Conservation (phyloP, 2,113 vertebrate species). For the Odontesthes bonariensis region DNA sequence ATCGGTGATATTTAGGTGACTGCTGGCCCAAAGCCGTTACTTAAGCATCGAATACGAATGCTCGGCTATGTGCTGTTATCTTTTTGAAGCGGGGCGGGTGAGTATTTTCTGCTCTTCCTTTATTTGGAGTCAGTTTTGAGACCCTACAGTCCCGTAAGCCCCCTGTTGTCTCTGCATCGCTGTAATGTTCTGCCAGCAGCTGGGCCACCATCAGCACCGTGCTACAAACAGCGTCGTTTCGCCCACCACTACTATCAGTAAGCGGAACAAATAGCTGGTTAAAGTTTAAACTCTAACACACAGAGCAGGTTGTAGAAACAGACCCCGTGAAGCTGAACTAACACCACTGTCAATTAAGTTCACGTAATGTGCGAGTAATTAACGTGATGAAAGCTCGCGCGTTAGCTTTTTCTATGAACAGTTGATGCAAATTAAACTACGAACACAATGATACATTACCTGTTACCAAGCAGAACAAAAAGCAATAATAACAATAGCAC, state of each 20-base stretch:
- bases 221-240: neutral
- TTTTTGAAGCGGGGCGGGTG: conserved; percentile 60
- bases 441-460: too few relatives aligned
- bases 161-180: neutral
- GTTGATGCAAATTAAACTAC: neutral
- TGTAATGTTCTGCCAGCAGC: conserved; percentile 34
- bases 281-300: neutral
- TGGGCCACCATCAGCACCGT: conserved; percentile 24
- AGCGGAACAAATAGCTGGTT: neutral
- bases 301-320: neutral
- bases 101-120: conserved; percentile 42
- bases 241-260: neutral
- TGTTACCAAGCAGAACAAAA: too few relatives aligned
- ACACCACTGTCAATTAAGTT: neutral
- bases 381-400: neutral
- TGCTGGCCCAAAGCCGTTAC: neutral
- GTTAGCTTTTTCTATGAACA: neutral
- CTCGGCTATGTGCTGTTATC: conserved; percentile 54
- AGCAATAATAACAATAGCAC: too few relatives aligned
- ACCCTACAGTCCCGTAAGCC: neutral
- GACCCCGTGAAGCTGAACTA: neutral
- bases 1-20: neutral
- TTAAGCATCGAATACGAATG: conserved; percentile 26
- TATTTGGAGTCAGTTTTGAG: conserved; percentile 4
- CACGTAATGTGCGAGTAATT: neutral